Evolutionary conservation across 1,140 invertebrate genomes (phyloP).

Genomic region (Tetranychus cinnabarinus): DNA sequence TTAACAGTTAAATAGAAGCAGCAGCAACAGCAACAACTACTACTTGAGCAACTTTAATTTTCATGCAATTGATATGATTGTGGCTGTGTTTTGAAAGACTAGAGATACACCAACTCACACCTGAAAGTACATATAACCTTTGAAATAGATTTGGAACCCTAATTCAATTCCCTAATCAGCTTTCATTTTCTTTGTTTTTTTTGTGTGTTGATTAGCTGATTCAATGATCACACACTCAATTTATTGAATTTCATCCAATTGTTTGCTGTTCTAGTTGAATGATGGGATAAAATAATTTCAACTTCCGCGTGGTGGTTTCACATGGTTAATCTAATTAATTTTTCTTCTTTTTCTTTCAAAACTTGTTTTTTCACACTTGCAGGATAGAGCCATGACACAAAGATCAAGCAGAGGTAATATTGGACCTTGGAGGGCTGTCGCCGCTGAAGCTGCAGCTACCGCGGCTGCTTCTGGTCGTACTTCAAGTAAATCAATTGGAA

Average conservation of each 20-base stretch:
- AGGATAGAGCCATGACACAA: neutral
- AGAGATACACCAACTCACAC: no score
- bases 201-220: neutral
- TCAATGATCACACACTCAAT: no score
- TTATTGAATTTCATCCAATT: no score
- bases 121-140: no score
- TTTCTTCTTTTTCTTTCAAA: neutral
- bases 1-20: no score
- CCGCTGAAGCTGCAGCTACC: neutral
- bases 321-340: neutral
- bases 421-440: neutral
- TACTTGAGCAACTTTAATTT: no score
- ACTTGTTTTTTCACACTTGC: neutral
- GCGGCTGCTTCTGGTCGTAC: neutral
- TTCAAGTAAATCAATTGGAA: neutral
- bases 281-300: neutral
- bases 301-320: neutral
- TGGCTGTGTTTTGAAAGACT: no score
- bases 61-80: no score
- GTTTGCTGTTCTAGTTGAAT: neutral
- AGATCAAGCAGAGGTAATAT: neutral
- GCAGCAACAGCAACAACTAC: no score
- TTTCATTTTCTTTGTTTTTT: neutral
- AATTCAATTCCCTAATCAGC: neutral
- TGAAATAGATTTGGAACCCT: neutral